A percentile compares a stretch with the other conserved stretches of the same genome.
phyloP scores from a whole-genome alignment of 2,888 invertebrate species.

The Dynastes tityus region DNA sequence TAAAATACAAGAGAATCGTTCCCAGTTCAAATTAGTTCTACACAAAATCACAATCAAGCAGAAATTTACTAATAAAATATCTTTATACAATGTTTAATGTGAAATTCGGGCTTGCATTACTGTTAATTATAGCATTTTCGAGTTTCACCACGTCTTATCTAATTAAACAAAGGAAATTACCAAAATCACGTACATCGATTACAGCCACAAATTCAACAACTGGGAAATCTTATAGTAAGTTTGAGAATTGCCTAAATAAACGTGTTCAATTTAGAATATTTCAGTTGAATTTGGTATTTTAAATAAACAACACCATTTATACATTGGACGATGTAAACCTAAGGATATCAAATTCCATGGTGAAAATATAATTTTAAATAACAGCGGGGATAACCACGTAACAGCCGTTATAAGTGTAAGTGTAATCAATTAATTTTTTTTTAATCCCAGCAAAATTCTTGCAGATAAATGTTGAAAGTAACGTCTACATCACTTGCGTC shows the following conservation, averaged over 20 bases:
- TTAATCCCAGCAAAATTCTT: constrained; percentile 33
- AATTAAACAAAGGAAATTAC: constrained; percentile 11
- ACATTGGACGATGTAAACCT: constrained; percentile 66
- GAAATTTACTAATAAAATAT: no score
- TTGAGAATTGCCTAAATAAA: not conserved
- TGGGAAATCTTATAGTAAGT: constrained; percentile 47
- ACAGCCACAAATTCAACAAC: constrained; percentile 22
- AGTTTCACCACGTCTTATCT: not conserved
- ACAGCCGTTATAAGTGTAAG: constrained; percentile 65
- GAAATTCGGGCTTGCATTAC: not conserved
- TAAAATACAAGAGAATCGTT: constrained; percentile 1
- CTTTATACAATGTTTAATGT: no score
- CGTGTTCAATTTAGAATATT: constrained; percentile 51
- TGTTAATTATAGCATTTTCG: not conserved
- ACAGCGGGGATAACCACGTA: constrained; percentile 68
- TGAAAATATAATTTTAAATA: constrained; percentile 68
- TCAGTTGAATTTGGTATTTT: constrained; percentile 65
- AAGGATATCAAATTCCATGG: constrained; percentile 65
- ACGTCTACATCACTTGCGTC: constrained; percentile 69
- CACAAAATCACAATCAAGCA: no score
- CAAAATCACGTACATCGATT: not conserved
- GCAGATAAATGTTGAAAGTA: constrained; percentile 68
- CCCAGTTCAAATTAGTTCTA: constrained; percentile 14
- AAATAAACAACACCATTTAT: constrained; percentile 65
- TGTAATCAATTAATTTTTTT: not conserved